phyloP scores from a whole-genome alignment of 2,113 vertebrate species.

The Dasyurus viverrinus region DNA sequence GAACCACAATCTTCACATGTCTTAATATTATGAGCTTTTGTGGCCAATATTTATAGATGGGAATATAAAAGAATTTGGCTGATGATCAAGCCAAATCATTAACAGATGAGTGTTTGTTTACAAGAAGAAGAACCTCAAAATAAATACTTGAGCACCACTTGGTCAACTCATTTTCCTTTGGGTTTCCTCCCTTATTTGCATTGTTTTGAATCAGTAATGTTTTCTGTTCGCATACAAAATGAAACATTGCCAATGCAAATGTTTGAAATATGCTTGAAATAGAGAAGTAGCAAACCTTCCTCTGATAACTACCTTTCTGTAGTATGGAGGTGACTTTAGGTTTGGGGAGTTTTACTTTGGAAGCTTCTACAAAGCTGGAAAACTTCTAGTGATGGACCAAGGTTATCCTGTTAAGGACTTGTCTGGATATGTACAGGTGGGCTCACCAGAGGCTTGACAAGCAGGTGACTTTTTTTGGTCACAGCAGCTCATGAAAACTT shows the following conservation, averaged over 20 bases:
- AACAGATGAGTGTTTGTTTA: background rate
- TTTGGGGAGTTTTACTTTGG: background rate
- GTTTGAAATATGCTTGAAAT: background rate
- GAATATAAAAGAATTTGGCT: background rate
- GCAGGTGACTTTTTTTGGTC: background rate
- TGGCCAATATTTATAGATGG: background rate
- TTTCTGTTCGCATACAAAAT: background rate
- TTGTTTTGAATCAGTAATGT: background rate
- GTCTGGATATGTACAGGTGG: background rate
- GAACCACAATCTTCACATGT: background rate
- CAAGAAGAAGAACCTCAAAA: background rate
- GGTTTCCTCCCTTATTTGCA: background rate
- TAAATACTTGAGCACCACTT: background rate
- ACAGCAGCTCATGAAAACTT: background rate
- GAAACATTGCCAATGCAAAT: background rate
- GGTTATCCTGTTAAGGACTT: background rate
- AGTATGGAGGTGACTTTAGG: background rate
- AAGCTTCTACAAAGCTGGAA: background rate
- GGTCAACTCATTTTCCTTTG: background rate
- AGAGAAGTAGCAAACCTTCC: background rate
- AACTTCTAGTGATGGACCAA: background rate
- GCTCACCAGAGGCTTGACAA: background rate
- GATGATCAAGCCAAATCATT: background rate
- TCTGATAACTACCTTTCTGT: background rate
- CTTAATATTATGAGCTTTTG: background rate